These are phyloP conservation scores for Drosophila parthenogenetica DNA, from an alignment of 2,888 invertebrate genomes.

Conservation along the genomic window DNA sequence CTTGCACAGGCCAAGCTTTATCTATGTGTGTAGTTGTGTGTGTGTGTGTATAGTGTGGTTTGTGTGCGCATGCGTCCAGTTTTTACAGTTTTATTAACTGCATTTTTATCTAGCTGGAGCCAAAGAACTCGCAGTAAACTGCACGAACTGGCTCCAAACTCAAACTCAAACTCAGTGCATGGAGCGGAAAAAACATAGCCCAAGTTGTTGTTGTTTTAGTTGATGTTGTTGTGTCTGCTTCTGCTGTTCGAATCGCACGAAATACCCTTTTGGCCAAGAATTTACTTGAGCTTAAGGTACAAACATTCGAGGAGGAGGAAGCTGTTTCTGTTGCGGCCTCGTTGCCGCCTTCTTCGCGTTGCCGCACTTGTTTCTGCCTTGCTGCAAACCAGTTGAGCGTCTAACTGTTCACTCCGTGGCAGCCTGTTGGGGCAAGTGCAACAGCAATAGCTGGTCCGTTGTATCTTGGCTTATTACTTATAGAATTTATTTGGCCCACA, in stretches of 20 bases:
- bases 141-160: slow-evolving; percentile 74
- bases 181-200: slow-evolving; percentile 73
- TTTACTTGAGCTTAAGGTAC: slow-evolving; percentile 62
- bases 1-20: slow-evolving; percentile 61
- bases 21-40: slow-evolving; percentile 59
- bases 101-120: slow-evolving; percentile 77
- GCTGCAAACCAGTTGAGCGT: slow-evolving; percentile 73
- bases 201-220: slow-evolving; percentile 29
- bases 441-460: slow-evolving; percentile 54
- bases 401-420: slow-evolving; percentile 67
- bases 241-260: slow-evolving; percentile 69
- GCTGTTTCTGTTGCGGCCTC: slow-evolving; percentile 46
- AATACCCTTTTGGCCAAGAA: slow-evolving; percentile 81
- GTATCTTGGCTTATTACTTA: slow-evolving; percentile 76
- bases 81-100: slow-evolving; percentile 84
- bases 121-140: slow-evolving; percentile 66
- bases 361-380: slow-evolving; percentile 45
- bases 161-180: slow-evolving; percentile 53
- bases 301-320: slow-evolving; percentile 54
- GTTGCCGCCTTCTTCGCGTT: slow-evolving; percentile 24
- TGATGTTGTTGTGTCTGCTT: slow-evolving; percentile 15
- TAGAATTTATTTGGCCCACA: slow-evolving; percentile 78
- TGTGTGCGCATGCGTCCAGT: slow-evolving; percentile 83
- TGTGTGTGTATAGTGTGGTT: slow-evolving; percentile 30
- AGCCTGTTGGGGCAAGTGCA: slow-evolving; percentile 61